Base-by-base conservation (phyloP, 2,113 vertebrate genomes). In the Lophura nycthemera region DNA sequence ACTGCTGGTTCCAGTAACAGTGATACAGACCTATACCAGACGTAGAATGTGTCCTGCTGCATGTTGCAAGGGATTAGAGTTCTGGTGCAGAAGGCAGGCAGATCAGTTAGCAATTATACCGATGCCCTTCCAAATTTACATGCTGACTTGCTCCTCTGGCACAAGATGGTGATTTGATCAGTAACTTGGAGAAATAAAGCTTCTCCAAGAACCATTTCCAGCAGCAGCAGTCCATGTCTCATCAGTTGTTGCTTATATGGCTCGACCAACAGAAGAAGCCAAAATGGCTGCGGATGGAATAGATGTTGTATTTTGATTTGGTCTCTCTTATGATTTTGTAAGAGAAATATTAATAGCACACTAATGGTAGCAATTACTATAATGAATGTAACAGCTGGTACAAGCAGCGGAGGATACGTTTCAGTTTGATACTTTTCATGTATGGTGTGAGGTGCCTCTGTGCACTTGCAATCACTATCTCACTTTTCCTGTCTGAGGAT, bases 331-430 rank as follows among this genome's bases (percentile, higher is more conserved):
- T 4, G 13, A 77, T 63, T 91, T 88, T 88, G 43, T 87, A 87
- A 73, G 70, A 84, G 90, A 93, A 96, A 94, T 96, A 97, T 97
- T 97, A 96, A 96, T 90, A 96, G 90, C 86, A 92, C 69, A 9
- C 69, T 93, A 91, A 95, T 92, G 82, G 84, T 48, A 93, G 90
- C 92, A 94, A 95, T 96, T 95, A 95, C 75, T 92, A 5, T 85
- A 93, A 92, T 95, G 92, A 96, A 89, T 95, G 81, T 95, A 89
- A 87, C 94, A 97, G 94, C 94, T 96, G 91, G 81, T 91, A 83
- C 59, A 74, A 95, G 92, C 87, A 92, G 95, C 93, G 93, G 94
- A 95, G 89, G 61, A 60, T 47, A 93, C 7, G 0, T 45, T 85
- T 84, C 2, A 1, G 54, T 63, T 96, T 88, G 86, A 14, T 79